Conservation (phyloP, 2,888 invertebrate species). For the Eledone cirrhosa region DNA sequence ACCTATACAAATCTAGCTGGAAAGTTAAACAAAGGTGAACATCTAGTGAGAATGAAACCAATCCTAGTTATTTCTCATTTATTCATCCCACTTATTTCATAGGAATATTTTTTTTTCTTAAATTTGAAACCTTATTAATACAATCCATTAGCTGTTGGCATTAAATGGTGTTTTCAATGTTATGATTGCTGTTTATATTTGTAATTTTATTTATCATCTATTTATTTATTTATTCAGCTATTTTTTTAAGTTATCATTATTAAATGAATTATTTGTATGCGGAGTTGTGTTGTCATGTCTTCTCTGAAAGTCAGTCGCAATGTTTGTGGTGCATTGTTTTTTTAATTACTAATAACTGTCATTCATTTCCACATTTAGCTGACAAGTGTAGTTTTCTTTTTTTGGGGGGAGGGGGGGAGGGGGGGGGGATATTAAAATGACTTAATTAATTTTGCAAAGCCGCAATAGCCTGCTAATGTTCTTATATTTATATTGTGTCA, state of each 20-base stretch:
- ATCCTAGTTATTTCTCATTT: no score
- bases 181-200: neutral
- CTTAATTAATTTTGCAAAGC: no score
- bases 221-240: neutral
- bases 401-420: no score
- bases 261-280: neutral
- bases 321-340: neutral
- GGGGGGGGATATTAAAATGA: no score
- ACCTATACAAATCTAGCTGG: no score
- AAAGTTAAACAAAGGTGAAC: no score
- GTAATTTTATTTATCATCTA: neutral
- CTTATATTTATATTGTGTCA: no score
- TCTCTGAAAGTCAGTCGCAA: neutral
- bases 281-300: neutral
- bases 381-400: no score
- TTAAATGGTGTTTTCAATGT: neutral
- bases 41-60: no score
- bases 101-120: neutral
- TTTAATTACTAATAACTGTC: neutral
- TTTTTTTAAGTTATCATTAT: neutral
- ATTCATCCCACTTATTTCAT: neutral
- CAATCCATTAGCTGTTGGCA: neutral
- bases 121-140: neutral
- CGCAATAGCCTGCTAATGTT: no score
- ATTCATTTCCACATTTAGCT: neutral